Evolutionary conservation across 92 coral and sea anemone genomes (phyloP), one percentile per base, ranked within the genome.

Genomic region (Palythoa caribaeorum): DNA sequence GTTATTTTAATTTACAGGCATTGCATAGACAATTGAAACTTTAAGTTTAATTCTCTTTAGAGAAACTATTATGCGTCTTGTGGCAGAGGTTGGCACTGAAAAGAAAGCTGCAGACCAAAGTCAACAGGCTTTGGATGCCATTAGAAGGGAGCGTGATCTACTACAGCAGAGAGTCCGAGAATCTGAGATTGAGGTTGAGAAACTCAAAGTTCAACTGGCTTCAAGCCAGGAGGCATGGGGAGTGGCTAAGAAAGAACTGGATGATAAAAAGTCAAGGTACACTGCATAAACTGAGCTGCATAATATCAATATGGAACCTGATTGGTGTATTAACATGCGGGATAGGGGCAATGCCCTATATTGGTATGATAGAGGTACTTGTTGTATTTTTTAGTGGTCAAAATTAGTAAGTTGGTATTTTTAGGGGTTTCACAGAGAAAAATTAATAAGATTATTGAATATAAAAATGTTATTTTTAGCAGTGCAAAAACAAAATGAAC

Each of bases 181-280:
- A 83, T 91, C 93, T 80, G 98, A 97, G 81, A 91, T 95, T 16
- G 96, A 95, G 53, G 83, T 81, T 63, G 99, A 97, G 57, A 93
- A 85, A 47, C 69, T 94, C 73, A 97, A 92, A 59, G 89, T 92
- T 53, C 98, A 97, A 73, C 92, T 97, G 20, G 89, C 94, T 15
- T 94, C 99, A 19, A 95, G 99, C 79, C 99, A 97, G 83, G 99
- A 97, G 50, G 99, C 99, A 5, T 97, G 99, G 99, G 93, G 95
- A 40, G 77, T 79, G 9, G 62, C 96, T 38, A 94, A 92, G 75
- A 93, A 90, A 83, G 87, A 91, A 19, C 91, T 97, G 73, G 96
- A 94, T 17, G 98, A 97, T 76, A 89, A 92, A 71, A 90, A 94
- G 84, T 90, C 90, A 36, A 97, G 92, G 99, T 96, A 83, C 48